These are phyloP conservation scores for Gadopsis marmoratus DNA, from an alignment of 2,797 vertebrate genomes.

Conservation along the genomic window DNA sequence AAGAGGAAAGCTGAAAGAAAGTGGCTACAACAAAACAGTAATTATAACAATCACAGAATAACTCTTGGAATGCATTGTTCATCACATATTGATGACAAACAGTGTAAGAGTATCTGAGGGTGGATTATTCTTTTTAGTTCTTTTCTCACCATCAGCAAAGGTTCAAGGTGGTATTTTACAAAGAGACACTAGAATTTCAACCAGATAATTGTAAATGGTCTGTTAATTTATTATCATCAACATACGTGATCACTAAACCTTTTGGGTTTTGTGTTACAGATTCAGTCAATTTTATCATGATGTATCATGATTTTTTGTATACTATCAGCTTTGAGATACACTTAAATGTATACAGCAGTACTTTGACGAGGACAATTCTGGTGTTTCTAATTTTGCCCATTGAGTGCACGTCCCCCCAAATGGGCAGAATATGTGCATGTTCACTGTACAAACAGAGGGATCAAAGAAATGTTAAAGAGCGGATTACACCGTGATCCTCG, in stretches of 20 bases:
- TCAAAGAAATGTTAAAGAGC: constrained; percentile 22
- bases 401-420: neutral
- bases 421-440: constrained; percentile 10
- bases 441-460: constrained; percentile 18
- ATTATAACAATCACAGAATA: constrained; percentile 55
- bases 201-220: constrained; percentile 2
- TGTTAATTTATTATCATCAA: constrained; percentile 18
- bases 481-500: constrained; percentile 21
- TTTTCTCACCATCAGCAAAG: constrained; percentile 26
- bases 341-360: neutral
- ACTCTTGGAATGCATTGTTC: constrained; percentile 59
- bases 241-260: neutral
- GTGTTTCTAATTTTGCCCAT: neutral
- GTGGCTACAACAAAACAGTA: constrained; percentile 58
- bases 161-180: constrained; percentile 18
- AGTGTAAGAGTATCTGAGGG: constrained; percentile 13
- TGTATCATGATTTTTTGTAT: neutral
- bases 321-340: neutral
- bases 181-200: constrained; percentile 19
- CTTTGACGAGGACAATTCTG: neutral
- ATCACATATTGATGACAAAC: constrained; percentile 49
- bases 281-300: constrained; percentile 2
- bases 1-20: constrained; percentile 53
- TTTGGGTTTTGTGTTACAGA: neutral
- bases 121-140: constrained; percentile 17